Base-by-base conservation (phyloP, 2,113 vertebrate genomes). In the Pollimyrus isidori region DNA sequence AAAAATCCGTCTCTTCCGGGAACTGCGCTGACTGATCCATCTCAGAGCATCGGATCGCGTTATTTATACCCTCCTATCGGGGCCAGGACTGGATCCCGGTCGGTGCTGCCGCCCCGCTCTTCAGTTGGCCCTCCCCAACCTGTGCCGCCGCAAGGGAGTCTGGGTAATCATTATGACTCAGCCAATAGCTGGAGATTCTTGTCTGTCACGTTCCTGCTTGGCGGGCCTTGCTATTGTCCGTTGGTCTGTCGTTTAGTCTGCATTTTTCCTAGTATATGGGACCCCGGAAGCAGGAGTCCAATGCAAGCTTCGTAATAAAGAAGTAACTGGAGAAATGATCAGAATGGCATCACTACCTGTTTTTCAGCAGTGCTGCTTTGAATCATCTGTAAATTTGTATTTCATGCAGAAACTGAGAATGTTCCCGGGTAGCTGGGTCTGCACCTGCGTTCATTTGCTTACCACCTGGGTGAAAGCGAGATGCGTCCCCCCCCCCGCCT, bases 31-130 rank as follows among this genome's bases (percentile, higher is more conserved):
- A 21, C 69, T 53, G 42, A 53, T 76, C 49, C 49, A 26, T 30
- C 88, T 30, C 10, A 9, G 50, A 56, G 65, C 21, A 1, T 23
- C 46, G n/a, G 53, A 48, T 26, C 9, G 2, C 4, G 53, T n/a
- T 89, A 89, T 89, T 89, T 89, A 65, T 89, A 89, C 30, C 49
- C 35, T n/a, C 80, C 89, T 84, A 84, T 89, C 3, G 19, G 42
- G 56, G 82, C 30, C 53, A 1, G 82, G 9, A 82, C 80, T 49
- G 21, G 11, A 62, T 89, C 42, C 17, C 42, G 3, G 82, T 53
- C 39, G 11, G 26, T 6, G 50, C 46, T n/a, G 69, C 46, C 11
- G 4, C 23, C 21, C n/a, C 9, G 11, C 19, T 30, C 82, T 52
- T 19, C 4, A n/a, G 23, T 45, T n/a, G 13, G 48, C 9, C 30